Percentiles rank a stretch among this genome's conserved stretches.
Evolutionary conservation across 2,888 invertebrate genomes (phyloP).

Genomic region (Stegophylla sp.): DNA sequence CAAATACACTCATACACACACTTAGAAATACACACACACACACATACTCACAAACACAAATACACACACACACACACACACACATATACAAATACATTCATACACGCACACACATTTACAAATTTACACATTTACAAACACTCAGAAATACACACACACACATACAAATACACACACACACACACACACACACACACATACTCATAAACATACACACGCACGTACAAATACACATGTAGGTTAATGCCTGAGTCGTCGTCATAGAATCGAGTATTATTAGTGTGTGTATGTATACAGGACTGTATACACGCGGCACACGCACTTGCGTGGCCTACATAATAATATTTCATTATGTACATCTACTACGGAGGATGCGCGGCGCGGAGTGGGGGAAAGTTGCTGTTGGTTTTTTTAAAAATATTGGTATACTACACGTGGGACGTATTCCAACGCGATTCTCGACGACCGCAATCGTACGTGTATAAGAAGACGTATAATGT

Average conservation of each 20-base stretch:
- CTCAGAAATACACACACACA: not conserved
- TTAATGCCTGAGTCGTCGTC: slow-evolving; percentile 34
- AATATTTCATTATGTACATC: not conserved
- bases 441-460: slow-evolving; percentile 39
- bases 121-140: not conserved
- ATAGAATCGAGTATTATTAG: slow-evolving; percentile 12
- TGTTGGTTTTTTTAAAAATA: too few relatives aligned
- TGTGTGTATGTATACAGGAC: not conserved
- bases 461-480: not conserved
- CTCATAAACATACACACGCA: not conserved
- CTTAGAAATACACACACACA: not conserved
- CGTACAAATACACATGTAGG: slow-evolving; percentile 46
- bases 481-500: not conserved
- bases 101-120: not conserved
- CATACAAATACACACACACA: slow-evolving; percentile 12
- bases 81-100: not conserved
- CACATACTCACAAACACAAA: slow-evolving; percentile 9
- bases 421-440: slow-evolving; percentile 51
- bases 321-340: slow-evolving; percentile 42
- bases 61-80: slow-evolving; percentile 22
- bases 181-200: slow-evolving; percentile 23
- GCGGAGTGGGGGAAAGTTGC: not conserved
- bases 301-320: slow-evolving; percentile 32
- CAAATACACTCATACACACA: not conserved
- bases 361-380: not conserved